phyloP scores from a whole-genome alignment of 2,113 vertebrate species.

The Orycteropus afer region DNA sequence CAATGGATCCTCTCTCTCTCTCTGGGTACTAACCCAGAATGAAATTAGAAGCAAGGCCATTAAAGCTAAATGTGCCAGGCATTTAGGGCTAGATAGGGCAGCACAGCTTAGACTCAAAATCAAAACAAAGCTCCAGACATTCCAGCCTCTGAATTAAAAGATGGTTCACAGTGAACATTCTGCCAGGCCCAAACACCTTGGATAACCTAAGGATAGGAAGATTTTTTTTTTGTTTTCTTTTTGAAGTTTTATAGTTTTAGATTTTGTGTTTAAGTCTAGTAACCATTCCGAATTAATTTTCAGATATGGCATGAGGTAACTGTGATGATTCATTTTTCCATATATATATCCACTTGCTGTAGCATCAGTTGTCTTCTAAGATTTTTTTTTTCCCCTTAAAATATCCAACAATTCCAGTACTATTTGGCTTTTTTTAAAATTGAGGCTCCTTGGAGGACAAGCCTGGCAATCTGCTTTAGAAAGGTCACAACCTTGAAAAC shows the following conservation, averaged over 20 bases:
- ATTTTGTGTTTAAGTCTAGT: not conserved
- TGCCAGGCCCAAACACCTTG: not conserved
- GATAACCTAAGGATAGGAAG: not conserved
- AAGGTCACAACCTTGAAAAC: too few species aligned
- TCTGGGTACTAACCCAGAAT: not conserved
- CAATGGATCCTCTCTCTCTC: not conserved
- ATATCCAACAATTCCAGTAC: not conserved
- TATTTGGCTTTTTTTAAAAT: not conserved
- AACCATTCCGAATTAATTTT: not conserved
- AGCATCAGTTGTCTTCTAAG: not conserved
- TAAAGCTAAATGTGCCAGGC: not conserved
- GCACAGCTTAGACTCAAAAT: not conserved
- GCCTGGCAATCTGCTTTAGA: too few species aligned
- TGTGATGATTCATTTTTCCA: not conserved
- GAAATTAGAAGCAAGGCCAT: not conserved
- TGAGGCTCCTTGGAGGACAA: too few species aligned
- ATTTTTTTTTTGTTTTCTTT: not conserved
- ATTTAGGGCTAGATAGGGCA: not conserved
- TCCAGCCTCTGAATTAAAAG: not conserved
- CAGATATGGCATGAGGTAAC: not conserved
- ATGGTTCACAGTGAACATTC: not conserved
- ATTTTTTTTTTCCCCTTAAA: not conserved
- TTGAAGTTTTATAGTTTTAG: not conserved
- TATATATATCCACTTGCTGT: not conserved
- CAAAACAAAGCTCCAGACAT: not conserved